phyloP scores from a whole-genome alignment of 2,113 vertebrate genomes.

The Erythrolamprus reginae region DNA sequence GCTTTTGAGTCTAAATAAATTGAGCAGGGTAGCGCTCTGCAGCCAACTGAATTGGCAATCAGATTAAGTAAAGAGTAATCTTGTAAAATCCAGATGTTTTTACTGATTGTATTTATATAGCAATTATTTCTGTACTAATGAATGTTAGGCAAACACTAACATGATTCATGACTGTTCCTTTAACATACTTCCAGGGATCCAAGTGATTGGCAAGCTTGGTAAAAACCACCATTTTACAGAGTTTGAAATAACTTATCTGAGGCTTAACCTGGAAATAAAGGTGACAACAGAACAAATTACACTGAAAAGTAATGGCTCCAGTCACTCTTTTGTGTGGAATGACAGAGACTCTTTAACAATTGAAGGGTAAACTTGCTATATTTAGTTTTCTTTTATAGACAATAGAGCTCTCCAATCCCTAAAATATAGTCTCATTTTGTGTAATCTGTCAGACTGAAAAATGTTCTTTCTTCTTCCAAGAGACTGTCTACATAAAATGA shows the following conservation, averaged over 20 bases:
- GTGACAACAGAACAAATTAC: conserved; percentile 21
- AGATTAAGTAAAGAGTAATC: not conserved
- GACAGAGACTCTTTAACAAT: not conserved
- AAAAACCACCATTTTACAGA: conserved; percentile 38
- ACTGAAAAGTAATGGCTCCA: conserved; percentile 1
- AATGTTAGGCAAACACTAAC: not conserved
- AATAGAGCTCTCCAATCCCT: not conserved
- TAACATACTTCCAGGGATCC: conserved; percentile 51
- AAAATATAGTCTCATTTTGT: not conserved
- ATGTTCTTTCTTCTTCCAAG: not conserved
- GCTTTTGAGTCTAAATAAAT: not conserved
- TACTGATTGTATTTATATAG: not conserved
- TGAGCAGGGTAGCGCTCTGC: not conserved
- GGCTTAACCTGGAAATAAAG: not conserved
- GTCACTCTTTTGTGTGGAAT: not conserved
- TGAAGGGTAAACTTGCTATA: conserved; percentile 38
- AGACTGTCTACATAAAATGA: not conserved
- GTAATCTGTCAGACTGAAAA: not conserved
- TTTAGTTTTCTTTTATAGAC: not conserved
- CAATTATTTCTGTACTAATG: not conserved
- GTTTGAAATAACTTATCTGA: conserved; percentile 52
- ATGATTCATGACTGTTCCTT: not conserved
- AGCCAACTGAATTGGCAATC: not conserved
- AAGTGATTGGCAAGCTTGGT: conserved; percentile 48
- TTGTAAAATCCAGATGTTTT: not conserved